phyloP scores from a whole-genome alignment of 1,140 invertebrate genomes.

The Calliopsis andreniformis region DNA sequence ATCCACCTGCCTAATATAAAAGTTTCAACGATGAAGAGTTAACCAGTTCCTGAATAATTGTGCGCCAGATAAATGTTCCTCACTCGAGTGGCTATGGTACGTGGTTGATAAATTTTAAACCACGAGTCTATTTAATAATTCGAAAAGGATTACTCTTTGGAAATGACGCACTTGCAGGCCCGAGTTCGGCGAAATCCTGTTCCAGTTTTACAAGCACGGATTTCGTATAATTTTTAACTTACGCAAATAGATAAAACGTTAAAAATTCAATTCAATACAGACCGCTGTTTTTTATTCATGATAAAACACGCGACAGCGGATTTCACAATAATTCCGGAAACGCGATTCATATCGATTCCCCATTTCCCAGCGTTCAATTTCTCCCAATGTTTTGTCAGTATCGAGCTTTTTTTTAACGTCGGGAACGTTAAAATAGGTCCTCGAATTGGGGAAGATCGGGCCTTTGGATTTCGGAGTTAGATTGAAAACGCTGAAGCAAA shows the following conservation, averaged over 20 bases:
- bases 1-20: too few species aligned
- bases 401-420: too few species aligned
- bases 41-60: too few species aligned
- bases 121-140: background rate
- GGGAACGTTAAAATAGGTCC: too few species aligned
- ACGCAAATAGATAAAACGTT: background rate
- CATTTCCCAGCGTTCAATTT: background rate
- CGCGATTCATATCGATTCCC: background rate
- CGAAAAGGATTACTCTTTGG: background rate
- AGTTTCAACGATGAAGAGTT: too few species aligned
- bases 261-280: background rate
- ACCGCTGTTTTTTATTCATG: background rate
- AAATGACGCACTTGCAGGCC: background rate
- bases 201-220: background rate
- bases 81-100: too few species aligned
- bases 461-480: too few species aligned
- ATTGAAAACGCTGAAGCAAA: too few species aligned
- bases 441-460: too few species aligned
- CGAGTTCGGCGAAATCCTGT: background rate
- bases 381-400: too few species aligned
- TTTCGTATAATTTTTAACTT: slow-evolving; percentile 8
- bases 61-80: too few species aligned
- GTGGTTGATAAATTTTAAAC: too few species aligned
- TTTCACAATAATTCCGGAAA: background rate
- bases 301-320: background rate